phyloP scores from a whole-genome alignment of 2,797 vertebrate genomes.

The Bufotes viridis region DNA sequence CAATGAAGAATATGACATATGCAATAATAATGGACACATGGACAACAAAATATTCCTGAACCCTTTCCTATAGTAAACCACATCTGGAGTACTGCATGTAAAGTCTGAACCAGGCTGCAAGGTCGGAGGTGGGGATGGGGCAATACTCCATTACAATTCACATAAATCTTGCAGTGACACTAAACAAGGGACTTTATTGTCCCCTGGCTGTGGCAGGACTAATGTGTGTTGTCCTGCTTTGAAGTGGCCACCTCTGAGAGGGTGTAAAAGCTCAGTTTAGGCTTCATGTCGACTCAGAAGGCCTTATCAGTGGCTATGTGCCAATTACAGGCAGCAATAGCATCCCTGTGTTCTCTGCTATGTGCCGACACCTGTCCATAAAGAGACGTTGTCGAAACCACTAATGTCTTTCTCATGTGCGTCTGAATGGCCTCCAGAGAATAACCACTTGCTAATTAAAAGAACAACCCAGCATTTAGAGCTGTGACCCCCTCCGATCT shows the following conservation, averaged over 20 bases:
- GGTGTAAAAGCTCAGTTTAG: conserved; percentile 47
- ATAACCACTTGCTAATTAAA: conserved; percentile 37
- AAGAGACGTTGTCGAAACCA: conserved; percentile 26
- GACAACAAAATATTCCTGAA: not conserved
- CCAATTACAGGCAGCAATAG: conserved; percentile 47
- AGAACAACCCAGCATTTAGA: conserved; percentile 20
- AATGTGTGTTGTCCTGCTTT: conserved; percentile 36
- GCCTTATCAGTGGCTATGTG: conserved; percentile 45
- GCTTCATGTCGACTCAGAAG: conserved; percentile 43
- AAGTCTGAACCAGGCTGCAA: not conserved
- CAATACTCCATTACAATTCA: conserved; percentile 5
- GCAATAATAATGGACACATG: not conserved
- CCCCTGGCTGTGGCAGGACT: conserved; percentile 23
- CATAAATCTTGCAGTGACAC: conserved; percentile 38
- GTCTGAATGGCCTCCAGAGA: conserved; percentile 43
- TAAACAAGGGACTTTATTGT: conserved; percentile 30
- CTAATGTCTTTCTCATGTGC: conserved; percentile 57
- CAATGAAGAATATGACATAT: not conserved
- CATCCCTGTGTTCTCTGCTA: conserved; percentile 28
- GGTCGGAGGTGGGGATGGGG: not conserved
- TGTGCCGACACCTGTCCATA: conserved; percentile 54
- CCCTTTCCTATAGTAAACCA: not conserved
- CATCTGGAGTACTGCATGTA: not conserved
- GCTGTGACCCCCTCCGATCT: conserved; percentile 15
- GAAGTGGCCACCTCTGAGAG: conserved; percentile 54